Conservation (phyloP, 92 coral and sea anemone genomes). For the Parazoanthus darwini region DNA sequence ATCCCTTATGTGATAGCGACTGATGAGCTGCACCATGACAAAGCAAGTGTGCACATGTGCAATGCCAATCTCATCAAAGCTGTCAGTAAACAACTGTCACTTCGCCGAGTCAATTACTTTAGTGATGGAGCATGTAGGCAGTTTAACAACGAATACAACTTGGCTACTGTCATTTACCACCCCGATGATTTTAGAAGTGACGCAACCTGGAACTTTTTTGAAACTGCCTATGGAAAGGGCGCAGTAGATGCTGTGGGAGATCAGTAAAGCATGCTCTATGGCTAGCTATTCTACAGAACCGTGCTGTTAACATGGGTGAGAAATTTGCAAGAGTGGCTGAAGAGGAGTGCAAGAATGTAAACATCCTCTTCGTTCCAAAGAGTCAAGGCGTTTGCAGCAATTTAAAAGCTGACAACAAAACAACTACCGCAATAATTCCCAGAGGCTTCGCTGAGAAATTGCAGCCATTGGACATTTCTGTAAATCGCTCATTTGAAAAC, state of each 20-base stretch:
- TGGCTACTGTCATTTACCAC: slow-evolving; percentile 27
- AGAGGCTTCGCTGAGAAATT: no score
- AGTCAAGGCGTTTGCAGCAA: neutral
- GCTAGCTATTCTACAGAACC: slow-evolving; percentile 45
- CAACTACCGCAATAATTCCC: no score
- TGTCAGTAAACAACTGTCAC: neutral
- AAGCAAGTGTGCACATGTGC: slow-evolving; percentile 32
- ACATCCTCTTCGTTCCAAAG: slow-evolving; percentile 15
- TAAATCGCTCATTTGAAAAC: no score
- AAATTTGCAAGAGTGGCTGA: neutral
- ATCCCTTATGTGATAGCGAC: neutral
- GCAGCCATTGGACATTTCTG: no score
- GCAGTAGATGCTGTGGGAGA: slow-evolving; percentile 48
- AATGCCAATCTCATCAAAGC: neutral
- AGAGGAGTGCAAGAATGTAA: slow-evolving; percentile 18
- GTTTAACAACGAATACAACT: neutral
- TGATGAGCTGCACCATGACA: slow-evolving; percentile 32
- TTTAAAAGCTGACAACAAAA: no score
- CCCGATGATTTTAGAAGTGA: slow-evolving; percentile 33
- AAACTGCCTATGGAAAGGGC: slow-evolving; percentile 55
- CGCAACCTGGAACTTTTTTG: slow-evolving; percentile 52
- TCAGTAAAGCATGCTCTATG: slow-evolving; percentile 47
- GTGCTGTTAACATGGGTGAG: slow-evolving; percentile 44
- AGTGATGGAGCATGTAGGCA: slow-evolving; percentile 18
- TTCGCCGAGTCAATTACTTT: neutral